Conservation (phyloP, 2,113 vertebrate species). For the Haemorhous mexicanus region DNA sequence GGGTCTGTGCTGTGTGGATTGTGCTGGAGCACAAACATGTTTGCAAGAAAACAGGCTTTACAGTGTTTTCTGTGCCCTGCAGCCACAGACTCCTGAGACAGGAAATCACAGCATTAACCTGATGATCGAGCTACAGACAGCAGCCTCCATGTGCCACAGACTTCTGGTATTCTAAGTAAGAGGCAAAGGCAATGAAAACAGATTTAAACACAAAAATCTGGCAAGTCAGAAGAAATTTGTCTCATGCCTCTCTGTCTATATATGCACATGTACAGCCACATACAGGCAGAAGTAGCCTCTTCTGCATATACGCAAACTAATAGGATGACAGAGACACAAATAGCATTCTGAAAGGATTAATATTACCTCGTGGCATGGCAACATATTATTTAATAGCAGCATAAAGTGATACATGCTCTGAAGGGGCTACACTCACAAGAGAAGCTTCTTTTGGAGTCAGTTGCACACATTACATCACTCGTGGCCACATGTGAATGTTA, state of each 20-base stretch:
- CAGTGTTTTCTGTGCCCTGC: background rate
- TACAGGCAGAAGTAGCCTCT: background rate
- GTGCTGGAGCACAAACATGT: background rate
- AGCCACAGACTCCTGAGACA: background rate
- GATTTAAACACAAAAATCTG: background rate
- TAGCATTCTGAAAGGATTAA: background rate
- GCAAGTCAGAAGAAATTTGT: background rate
- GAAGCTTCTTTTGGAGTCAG: constrained; percentile 20
- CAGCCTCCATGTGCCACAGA: background rate
- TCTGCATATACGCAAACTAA: background rate
- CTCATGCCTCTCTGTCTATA: background rate
- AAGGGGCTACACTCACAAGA: background rate
- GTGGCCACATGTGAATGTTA: constrained; percentile 49
- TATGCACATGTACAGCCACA: background rate
- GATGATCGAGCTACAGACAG: background rate
- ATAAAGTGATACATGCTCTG: background rate
- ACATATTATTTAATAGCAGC: background rate
- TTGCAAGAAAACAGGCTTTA: constrained; percentile 8
- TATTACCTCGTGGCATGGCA: background rate
- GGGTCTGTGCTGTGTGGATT: background rate
- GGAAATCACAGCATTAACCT: constrained; percentile 21
- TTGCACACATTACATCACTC: constrained; percentile 6
- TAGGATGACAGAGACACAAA: background rate
- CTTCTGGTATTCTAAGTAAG: background rate
- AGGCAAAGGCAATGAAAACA: background rate